Percentiles rank a stretch among this genome's conserved stretches.
Conservation (phyloP, 2,888 invertebrate species). For the Ophion ventricosus region DNA sequence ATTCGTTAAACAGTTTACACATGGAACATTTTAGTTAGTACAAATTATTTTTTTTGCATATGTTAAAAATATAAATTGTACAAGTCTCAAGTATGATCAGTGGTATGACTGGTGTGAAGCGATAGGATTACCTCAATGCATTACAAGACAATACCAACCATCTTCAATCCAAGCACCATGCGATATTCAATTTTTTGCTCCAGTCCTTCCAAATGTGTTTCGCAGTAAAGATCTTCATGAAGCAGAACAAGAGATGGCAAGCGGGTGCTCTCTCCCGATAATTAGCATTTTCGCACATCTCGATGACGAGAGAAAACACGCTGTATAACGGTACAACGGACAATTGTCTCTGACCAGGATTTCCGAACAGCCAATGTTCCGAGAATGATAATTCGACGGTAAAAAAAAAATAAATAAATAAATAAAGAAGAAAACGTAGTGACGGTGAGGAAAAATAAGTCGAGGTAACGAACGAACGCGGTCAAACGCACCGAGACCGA, state of each 20-base stretch:
- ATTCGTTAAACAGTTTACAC: no score
- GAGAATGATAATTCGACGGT: constrained; percentile 2
- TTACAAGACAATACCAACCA: no score
- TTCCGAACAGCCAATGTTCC: constrained; percentile 13
- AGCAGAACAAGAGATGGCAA: neutral
- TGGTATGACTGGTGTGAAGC: no score
- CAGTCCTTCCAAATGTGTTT: no score
- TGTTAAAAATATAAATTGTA: no score
- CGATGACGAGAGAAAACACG: neutral
- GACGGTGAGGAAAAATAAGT: neutral
- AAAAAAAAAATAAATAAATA: neutral
- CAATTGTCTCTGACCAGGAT: neutral
- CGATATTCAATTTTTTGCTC: no score
- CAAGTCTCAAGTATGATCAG: no score
- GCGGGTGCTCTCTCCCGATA: neutral
- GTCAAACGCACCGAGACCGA: constrained; percentile 4
- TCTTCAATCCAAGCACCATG: no score
- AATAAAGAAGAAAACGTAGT: neutral
- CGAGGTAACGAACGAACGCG: constrained; percentile 24
- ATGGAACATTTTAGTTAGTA: no score
- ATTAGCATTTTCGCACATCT: neutral
- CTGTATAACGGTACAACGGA: neutral
- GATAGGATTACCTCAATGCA: no score
- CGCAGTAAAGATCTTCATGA: neutral
- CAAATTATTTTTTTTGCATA: no score